Conservation (phyloP, 2,797 vertebrate genomes). For the Acrocephalus scirpaceus region DNA sequence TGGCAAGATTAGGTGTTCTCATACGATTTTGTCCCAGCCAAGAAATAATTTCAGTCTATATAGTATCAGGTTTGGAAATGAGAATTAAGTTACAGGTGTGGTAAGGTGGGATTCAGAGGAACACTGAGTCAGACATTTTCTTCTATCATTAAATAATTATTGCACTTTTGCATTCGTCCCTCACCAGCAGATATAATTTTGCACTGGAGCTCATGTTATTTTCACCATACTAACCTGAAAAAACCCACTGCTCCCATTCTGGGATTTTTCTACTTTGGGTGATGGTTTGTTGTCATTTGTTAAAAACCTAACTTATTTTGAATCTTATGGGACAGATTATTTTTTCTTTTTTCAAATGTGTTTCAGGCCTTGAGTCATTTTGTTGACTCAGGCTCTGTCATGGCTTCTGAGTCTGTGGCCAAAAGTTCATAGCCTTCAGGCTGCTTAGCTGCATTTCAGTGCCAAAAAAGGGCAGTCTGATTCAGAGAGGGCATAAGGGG, state of each 20-base stretch:
- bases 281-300: background rate
- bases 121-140: background rate
- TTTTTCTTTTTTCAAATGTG: background rate
- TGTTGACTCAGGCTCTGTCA: background rate
- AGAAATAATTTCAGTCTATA: background rate
- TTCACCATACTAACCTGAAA: background rate
- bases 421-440: slow-evolving; percentile 3
- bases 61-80: background rate
- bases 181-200: background rate
- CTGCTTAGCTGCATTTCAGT: background rate
- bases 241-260: background rate
- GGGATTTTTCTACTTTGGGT: background rate
- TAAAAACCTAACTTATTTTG: background rate
- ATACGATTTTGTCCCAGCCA: background rate
- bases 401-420: background rate
- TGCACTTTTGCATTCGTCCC: background rate
- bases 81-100: background rate
- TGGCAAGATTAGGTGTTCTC: background rate
- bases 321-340: background rate
- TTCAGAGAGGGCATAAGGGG: background rate
- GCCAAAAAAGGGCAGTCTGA: background rate
- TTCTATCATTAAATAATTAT: background rate
- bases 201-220: background rate
- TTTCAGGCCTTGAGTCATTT: background rate
- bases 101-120: background rate